Evolutionary conservation across 2,888 invertebrate species (phyloP).

Genomic region (Aphidoletes aphidimyza): DNA sequence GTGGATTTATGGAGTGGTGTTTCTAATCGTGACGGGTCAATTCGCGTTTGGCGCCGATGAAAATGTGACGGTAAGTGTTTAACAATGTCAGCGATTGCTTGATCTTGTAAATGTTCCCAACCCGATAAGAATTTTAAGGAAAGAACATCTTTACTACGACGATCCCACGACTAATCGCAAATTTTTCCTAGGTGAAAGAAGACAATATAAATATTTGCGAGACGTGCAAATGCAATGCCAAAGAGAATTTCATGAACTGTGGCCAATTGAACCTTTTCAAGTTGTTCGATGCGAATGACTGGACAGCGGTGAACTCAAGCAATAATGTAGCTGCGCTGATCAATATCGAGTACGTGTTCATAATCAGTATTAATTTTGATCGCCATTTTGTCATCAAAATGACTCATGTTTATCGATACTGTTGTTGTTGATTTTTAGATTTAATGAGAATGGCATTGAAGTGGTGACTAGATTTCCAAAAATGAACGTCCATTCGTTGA

Average conservation of each 20-base stretch:
- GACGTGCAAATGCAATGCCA: slow-evolving; percentile 68
- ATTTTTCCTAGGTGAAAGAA: not conserved
- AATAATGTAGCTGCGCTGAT: slow-evolving; percentile 53
- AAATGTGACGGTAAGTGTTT: no score
- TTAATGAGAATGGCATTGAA: slow-evolving; percentile 63
- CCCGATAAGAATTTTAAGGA: no score
- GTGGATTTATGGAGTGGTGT: no score
- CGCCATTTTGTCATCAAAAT: not conserved
- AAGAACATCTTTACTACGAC: no score
- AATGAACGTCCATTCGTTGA: slow-evolving; percentile 68
- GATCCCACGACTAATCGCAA: no score
- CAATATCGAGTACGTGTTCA: slow-evolving; percentile 40
- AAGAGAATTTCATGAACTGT: slow-evolving; percentile 69
- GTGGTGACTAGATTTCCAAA: slow-evolving; percentile 67
- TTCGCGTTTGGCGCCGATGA: no score
- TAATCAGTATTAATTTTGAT: not conserved
- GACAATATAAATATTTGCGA: slow-evolving; percentile 70
- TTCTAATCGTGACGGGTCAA: no score
- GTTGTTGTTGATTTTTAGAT: slow-evolving; percentile 39
- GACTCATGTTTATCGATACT: not conserved
- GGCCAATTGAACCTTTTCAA: no score
- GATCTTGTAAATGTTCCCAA: no score
- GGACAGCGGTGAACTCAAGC: slow-evolving; percentile 64
- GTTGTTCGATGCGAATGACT: slow-evolving; percentile 70
- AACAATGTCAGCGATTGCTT: no score